Percentiles rank a stretch among this genome's conserved stretches.
These are phyloP conservation scores for Tachysurus vachellii DNA, from an alignment of 2,113 vertebrate genomes.

Conservation along the genomic window DNA sequence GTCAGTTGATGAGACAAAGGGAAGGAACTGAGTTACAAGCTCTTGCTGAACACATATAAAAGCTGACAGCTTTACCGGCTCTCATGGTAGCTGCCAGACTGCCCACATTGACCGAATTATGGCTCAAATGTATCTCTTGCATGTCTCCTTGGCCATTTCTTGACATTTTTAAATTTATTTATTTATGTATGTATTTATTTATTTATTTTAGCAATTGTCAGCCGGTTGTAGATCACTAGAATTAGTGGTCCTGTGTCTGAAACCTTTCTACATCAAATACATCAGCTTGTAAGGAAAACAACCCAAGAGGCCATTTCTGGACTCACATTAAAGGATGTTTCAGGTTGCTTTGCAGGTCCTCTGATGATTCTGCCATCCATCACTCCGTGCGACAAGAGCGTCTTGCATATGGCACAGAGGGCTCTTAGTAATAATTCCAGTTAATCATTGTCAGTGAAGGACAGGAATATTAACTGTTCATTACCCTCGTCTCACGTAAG, in stretches of 20 bases:
- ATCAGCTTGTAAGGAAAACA: conserved; percentile 43
- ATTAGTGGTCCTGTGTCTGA: conserved; percentile 16
- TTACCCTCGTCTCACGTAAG: conserved; percentile 40
- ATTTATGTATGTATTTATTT: conserved; percentile 15
- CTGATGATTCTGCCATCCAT: conserved; percentile 47
- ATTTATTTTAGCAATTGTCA: conserved; percentile 34
- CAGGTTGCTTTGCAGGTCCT: conserved; percentile 40
- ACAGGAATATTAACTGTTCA: conserved; percentile 53
- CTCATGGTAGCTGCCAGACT: conserved; percentile 40
- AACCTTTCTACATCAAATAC: conserved; percentile 36
- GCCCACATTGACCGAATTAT: conserved; percentile 47
- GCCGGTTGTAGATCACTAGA: conserved; percentile 49
- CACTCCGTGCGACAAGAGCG: conserved; percentile 24
- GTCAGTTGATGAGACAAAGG: not conserved
- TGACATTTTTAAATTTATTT: not conserved
- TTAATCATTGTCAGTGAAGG: conserved; percentile 57
- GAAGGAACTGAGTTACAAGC: not conserved
- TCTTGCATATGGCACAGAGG: conserved; percentile 44
- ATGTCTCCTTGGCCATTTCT: conserved; percentile 38
- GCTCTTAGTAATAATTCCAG: conserved; percentile 54
- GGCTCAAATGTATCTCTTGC: conserved; percentile 42
- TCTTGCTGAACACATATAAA: conserved; percentile 56
- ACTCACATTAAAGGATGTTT: conserved; percentile 45
- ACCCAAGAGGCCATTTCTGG: conserved; percentile 24
- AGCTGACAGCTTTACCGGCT: conserved; percentile 37